Percentiles rank a stretch among this genome's conserved stretches.
Evolutionary conservation across 2,888 invertebrate species (phyloP).

Genomic region (Capitulum mitella): DNA sequence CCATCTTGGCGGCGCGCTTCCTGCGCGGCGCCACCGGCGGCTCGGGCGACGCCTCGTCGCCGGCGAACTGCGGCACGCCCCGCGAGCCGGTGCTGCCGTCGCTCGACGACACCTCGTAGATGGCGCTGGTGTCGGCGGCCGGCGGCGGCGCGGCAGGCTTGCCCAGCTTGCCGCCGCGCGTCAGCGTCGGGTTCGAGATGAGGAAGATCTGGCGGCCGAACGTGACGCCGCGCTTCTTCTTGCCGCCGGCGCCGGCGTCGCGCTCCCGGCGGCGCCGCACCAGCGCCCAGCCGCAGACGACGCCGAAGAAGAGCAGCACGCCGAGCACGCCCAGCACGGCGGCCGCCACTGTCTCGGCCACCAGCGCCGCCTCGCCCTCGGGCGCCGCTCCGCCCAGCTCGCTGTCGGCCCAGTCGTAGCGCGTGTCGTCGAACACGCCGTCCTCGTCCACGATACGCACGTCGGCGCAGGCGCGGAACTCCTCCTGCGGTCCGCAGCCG

Average conservation of each 20-base stretch:
- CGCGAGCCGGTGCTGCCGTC: constrained; percentile 11
- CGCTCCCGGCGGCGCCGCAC: constrained; percentile 5
- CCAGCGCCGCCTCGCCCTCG: neutral
- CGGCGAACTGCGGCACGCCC: neutral
- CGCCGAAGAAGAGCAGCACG: constrained; percentile 41
- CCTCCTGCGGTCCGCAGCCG: constrained; percentile 82
- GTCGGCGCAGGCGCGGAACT: constrained; percentile 46
- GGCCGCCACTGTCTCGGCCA: constrained; percentile 46
- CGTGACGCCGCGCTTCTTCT: constrained; percentile 23
- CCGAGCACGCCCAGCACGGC: constrained; percentile 66
- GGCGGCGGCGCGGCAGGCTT: neutral
- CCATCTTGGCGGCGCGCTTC: neutral
- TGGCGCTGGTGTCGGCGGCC: neutral
- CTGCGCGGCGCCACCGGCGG: neutral
- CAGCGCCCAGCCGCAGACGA: constrained; percentile 42
- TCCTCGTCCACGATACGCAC: constrained; percentile 38
- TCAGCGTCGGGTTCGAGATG: constrained; percentile 24
- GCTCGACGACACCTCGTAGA: constrained; percentile 13
- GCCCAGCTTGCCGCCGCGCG: constrained; percentile 22
- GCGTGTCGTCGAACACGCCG: constrained; percentile 35
- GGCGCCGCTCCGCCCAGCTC: constrained; percentile 15
- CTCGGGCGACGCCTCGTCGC: neutral
- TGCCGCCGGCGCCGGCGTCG: neutral
- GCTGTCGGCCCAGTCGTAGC: constrained; percentile 10
- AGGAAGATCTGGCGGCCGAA: constrained; percentile 17